Percentiles rank a stretch among this genome's conserved stretches.
These are phyloP conservation scores for Drosophila triauraria DNA, from an alignment of 1,140 invertebrate species.

Conservation along the genomic window DNA sequence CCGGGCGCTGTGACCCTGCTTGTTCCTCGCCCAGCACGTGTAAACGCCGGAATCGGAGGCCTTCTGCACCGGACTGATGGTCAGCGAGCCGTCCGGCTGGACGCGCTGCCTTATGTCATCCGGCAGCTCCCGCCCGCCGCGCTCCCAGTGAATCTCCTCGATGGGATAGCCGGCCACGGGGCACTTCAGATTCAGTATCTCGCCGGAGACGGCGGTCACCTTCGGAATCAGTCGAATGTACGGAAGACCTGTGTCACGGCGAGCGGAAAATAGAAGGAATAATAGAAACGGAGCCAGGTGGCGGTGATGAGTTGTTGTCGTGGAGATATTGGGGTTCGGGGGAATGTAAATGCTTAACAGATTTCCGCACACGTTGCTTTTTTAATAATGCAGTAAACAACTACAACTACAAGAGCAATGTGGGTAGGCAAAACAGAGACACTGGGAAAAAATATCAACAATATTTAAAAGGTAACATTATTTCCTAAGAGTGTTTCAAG, in stretches of 20 bases:
- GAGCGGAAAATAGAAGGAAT: background rate
- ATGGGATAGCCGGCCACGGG: slow-evolving; percentile 94
- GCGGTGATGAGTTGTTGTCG: slow-evolving; percentile 4
- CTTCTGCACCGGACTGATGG: slow-evolving; percentile 91
- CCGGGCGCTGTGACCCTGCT: slow-evolving; percentile 90
- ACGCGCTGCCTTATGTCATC: slow-evolving; percentile 93
- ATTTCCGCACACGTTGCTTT: slow-evolving; percentile 71
- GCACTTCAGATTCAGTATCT: slow-evolving; percentile 92
- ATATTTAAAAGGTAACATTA: background rate
- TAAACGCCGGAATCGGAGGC: slow-evolving; percentile 91
- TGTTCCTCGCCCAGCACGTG: slow-evolving; percentile 91
- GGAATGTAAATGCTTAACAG: slow-evolving; percentile 62
- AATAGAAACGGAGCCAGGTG: slow-evolving; percentile 12
- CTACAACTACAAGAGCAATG: slow-evolving; percentile 18
- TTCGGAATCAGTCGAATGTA: slow-evolving; percentile 93
- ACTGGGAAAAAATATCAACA: slow-evolving; percentile 6
- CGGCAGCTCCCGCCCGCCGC: slow-evolving; percentile 90
- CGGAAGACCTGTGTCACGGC: slow-evolving; percentile 88
- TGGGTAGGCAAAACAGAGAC: background rate
- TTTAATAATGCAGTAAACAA: slow-evolving; percentile 79
- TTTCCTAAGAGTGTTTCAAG: background rate
- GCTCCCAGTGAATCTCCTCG: slow-evolving; percentile 92
- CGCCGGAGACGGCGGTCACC: slow-evolving; percentile 93
- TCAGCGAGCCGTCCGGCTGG: slow-evolving; percentile 89
- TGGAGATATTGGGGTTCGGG: slow-evolving; percentile 3